Evolutionary conservation across 2,113 vertebrate species (phyloP).

Genomic region (Gobius niger): DNA sequence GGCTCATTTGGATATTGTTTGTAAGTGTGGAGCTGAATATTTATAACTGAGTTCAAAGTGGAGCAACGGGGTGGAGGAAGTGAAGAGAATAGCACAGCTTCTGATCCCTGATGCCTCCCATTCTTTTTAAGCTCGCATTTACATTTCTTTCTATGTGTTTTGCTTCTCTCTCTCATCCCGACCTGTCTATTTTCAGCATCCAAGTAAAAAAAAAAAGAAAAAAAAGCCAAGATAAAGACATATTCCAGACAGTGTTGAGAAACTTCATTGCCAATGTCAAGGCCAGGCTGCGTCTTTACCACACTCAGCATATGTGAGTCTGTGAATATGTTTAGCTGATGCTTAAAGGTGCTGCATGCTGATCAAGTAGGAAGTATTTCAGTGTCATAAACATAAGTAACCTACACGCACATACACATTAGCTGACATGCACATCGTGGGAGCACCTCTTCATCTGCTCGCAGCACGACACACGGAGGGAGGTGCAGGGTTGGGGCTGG

Average conservation of each 20-base stretch:
- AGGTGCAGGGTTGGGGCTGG: slow-evolving; percentile 53
- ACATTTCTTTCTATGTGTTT: slow-evolving; percentile 66
- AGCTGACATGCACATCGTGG: slow-evolving; percentile 24
- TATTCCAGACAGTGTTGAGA: slow-evolving; percentile 31
- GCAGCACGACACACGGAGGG: slow-evolving; percentile 67
- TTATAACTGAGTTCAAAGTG: slow-evolving; percentile 77
- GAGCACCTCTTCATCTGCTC: slow-evolving; percentile 66
- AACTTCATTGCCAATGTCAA: slow-evolving; percentile 37
- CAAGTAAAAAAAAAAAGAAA: slow-evolving; percentile 21
- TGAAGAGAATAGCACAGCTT: slow-evolving; percentile 66
- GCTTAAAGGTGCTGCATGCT: slow-evolving; percentile 24
- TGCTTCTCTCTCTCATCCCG: slow-evolving; percentile 50
- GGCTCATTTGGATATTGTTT: slow-evolving; percentile 72
- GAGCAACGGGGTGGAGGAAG: slow-evolving; percentile 69
- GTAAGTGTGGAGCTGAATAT: slow-evolving; percentile 70
- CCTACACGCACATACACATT: slow-evolving; percentile 10
- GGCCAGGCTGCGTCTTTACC: slow-evolving; percentile 40
- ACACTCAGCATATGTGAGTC: slow-evolving; percentile 21
- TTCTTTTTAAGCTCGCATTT: slow-evolving; percentile 69
- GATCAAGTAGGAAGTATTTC: slow-evolving; percentile 26
- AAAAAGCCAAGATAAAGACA: slow-evolving; percentile 46
- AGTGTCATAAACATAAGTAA: slow-evolving; percentile 27
- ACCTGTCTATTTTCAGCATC: slow-evolving; percentile 70
- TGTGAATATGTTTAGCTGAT: slow-evolving; percentile 43
- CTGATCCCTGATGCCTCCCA: slow-evolving; percentile 68